phyloP scores from a whole-genome alignment of 2,888 invertebrate genomes.

The Cynaeus angustus region DNA sequence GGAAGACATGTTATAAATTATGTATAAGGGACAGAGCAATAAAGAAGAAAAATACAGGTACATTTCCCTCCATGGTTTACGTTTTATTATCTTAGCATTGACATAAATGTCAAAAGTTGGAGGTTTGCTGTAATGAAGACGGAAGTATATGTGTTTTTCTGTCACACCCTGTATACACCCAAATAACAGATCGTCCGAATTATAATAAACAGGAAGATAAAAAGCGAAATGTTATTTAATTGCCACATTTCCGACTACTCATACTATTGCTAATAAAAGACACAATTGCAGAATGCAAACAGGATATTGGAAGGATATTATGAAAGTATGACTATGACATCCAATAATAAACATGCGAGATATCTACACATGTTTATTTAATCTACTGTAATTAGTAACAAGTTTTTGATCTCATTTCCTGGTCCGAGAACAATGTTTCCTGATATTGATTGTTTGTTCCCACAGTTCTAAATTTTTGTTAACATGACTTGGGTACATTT shows the following conservation, averaged over 20 bases:
- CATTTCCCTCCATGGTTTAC: background rate
- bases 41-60: conserved; percentile 2
- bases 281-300: conserved; percentile 36
- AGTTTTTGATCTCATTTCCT: conserved; percentile 20
- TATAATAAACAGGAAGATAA: conserved; percentile 35
- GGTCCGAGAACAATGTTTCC: conserved; percentile 8
- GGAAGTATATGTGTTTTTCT: background rate
- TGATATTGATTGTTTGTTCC: background rate
- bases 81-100: background rate
- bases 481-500: no score
- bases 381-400: conserved; percentile 11
- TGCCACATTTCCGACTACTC: conserved; percentile 14
- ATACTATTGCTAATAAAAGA: conserved; percentile 20
- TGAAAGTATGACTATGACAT: conserved; percentile 34
- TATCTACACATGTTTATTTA: conserved; percentile 20
- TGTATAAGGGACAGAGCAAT: conserved; percentile 9
- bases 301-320: conserved; percentile 39
- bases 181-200: conserved; percentile 9
- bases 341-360: conserved; percentile 33
- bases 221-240: conserved; percentile 34
- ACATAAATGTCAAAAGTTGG: background rate
- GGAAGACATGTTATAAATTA: conserved; percentile 16
- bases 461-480: background rate
- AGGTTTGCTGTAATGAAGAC: background rate
- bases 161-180: conserved; percentile 5